Percentiles rank a stretch among this genome's conserved stretches.
Evolutionary conservation across 2,888 invertebrate genomes (phyloP).

Genomic region (Eupithecia tripunctaria): DNA sequence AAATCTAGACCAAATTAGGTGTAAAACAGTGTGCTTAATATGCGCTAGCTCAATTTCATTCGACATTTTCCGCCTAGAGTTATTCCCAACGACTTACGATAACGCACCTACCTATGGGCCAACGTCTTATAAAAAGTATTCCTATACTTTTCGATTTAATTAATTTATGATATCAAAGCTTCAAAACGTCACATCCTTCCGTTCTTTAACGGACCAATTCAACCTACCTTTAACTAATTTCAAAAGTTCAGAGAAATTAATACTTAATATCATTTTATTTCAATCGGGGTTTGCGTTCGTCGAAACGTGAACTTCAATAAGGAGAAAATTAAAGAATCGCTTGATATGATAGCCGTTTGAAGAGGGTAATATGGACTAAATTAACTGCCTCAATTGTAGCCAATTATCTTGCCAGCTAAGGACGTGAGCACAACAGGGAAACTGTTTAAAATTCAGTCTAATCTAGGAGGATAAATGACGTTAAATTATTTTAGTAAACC

Average conservation of each 20-base stretch:
- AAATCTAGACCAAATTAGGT: no score
- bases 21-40: no score
- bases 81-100: no score
- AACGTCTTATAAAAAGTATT: no score
- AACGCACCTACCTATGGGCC: no score
- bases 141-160: not conserved
- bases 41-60: no score
- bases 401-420: conserved; percentile 63
- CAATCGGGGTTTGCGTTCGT: conserved; percentile 14
- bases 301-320: conserved; percentile 19
- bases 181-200: not conserved
- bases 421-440: conserved; percentile 27
- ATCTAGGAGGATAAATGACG: not conserved
- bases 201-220: not conserved
- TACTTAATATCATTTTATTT: conserved; percentile 16
- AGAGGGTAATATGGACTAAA: conserved; percentile 62
- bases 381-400: conserved; percentile 68
- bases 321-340: conserved; percentile 19
- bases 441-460: not conserved
- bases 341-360: conserved; percentile 43
- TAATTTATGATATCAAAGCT: not conserved
- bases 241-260: conserved; percentile 3
- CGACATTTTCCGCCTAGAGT: no score
- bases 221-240: not conserved
- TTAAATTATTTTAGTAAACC: not conserved